These are phyloP conservation scores for Ciconia maguari DNA, from an alignment of 2,113 vertebrate genomes.

Conservation along the genomic window DNA sequence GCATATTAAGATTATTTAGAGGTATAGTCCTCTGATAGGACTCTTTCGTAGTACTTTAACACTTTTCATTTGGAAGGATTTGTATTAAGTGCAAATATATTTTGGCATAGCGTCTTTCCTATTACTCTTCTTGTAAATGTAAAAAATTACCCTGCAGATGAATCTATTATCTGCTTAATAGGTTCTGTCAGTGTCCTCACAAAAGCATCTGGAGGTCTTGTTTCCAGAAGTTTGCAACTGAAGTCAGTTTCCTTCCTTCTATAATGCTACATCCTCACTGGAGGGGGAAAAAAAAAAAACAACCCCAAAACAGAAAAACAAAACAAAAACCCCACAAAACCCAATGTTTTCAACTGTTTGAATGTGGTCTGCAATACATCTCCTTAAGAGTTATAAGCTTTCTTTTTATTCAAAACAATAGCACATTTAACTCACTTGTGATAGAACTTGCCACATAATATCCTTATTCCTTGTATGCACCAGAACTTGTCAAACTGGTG, in stretches of 20 bases:
- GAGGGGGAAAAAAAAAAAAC: too few species aligned
- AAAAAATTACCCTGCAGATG: background rate
- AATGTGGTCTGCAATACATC: background rate
- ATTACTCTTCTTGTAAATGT: background rate
- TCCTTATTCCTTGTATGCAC: background rate
- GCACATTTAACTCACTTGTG: background rate
- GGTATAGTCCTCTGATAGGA: background rate
- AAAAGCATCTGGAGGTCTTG: background rate
- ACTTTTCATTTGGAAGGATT: background rate
- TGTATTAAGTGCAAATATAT: background rate
- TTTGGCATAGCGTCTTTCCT: background rate
- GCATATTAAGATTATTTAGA: background rate
- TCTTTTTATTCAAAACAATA: background rate
- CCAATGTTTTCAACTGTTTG: background rate
- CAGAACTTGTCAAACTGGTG: background rate
- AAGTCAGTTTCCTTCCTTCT: background rate
- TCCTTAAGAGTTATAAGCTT: background rate
- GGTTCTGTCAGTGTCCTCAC: background rate
- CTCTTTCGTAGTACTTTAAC: background rate
- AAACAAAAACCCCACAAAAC: rapidly evolving
- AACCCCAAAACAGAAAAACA: background rate
- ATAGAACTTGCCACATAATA: background rate
- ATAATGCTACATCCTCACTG: background rate
- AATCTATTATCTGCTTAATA: background rate
- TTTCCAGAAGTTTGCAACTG: background rate